phyloP scores from a whole-genome alignment of 2,113 vertebrate species.

The Mionectes macconnelli region DNA sequence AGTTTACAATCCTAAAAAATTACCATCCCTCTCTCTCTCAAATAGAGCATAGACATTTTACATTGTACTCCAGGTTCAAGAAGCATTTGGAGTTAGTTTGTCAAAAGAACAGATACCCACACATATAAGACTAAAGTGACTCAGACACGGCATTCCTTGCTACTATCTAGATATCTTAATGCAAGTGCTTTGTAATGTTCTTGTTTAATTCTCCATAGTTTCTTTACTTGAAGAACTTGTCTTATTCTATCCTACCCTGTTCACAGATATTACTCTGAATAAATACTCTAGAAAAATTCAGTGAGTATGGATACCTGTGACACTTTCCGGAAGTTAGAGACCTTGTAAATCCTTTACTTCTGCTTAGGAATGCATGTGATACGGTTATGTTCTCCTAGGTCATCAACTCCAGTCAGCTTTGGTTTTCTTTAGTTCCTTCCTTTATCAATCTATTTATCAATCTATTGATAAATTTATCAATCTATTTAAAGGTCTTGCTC shows the following conservation, averaged over 20 bases:
- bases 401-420: neutral
- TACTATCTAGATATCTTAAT: neutral
- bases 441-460: neutral
- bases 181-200: neutral
- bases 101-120: neutral
- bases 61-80: neutral
- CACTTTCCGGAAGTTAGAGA: neutral
- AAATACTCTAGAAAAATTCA: neutral
- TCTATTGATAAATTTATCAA: neutral
- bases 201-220: neutral
- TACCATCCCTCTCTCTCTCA: neutral
- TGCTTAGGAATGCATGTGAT: neutral
- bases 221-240: neutral
- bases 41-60: neutral
- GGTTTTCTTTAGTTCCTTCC: neutral
- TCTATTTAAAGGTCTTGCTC: neutral
- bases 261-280: neutral
- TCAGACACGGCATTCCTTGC: neutral
- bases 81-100: neutral
- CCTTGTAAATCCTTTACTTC: neutral
- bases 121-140: neutral
- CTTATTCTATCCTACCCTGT: neutral
- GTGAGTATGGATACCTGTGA: neutral
- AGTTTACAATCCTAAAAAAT: neutral
- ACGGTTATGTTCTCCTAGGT: neutral